Percentiles rank a stretch among this genome's conserved stretches.
phyloP scores from a whole-genome alignment of 1,140 invertebrate genomes.

The Cydia pomonella region DNA sequence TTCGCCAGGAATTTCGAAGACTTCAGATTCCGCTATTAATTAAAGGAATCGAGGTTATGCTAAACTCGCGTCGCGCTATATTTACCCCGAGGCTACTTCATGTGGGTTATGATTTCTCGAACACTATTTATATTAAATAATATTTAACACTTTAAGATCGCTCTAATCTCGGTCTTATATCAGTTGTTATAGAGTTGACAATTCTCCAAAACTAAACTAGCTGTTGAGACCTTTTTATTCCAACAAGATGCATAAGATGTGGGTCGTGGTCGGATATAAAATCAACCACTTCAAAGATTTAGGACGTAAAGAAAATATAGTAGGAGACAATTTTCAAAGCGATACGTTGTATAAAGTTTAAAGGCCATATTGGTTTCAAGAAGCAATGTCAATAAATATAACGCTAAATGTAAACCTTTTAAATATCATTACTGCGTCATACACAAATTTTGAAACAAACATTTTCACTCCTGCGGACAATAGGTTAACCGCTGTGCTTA shows the following conservation, averaged over 20 bases:
- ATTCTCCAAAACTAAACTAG: background rate
- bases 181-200: background rate
- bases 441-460: too few relatives aligned
- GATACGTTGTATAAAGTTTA: background rate
- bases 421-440: too few relatives aligned
- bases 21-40: background rate
- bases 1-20: background rate
- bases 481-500: too few relatives aligned
- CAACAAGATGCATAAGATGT: slow-evolving; percentile 43
- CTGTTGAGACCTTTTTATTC: background rate
- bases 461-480: too few relatives aligned
- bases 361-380: background rate
- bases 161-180: background rate
- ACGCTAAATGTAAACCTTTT: too few relatives aligned
- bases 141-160: background rate
- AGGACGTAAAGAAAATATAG: background rate
- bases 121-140: slow-evolving; percentile 50
- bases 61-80: slow-evolving; percentile 47
- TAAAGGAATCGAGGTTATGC: slow-evolving; percentile 30
- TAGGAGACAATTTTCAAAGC: slow-evolving; percentile 14
- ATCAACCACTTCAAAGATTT: slow-evolving; percentile 14
- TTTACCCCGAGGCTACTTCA: slow-evolving; percentile 61
- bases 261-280: slow-evolving; percentile 38
- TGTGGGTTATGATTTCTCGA: slow-evolving; percentile 66
- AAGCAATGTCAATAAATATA: slow-evolving; percentile 15